Evolutionary conservation across 1,140 invertebrate genomes (phyloP).

Genomic region (Cardiocondyla obscurior): DNA sequence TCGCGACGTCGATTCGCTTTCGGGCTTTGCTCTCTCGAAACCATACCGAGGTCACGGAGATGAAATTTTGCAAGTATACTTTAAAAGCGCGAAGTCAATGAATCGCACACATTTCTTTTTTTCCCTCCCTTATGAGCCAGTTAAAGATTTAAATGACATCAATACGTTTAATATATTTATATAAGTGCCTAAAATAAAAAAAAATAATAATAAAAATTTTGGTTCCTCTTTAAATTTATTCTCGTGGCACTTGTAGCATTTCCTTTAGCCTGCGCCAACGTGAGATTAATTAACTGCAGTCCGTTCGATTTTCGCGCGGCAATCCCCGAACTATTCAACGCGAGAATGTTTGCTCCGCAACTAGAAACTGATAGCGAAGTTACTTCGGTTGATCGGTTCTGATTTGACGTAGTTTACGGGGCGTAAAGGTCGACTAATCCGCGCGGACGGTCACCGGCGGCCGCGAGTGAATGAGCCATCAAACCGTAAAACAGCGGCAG

Average conservation of each 20-base stretch:
- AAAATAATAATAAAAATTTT: too few species aligned
- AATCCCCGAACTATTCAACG: constrained; percentile 3
- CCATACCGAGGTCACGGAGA: background rate
- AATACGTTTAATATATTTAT: background rate
- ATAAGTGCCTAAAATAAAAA: too few species aligned
- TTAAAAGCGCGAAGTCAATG: background rate
- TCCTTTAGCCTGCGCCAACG: background rate
- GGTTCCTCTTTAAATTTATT: background rate
- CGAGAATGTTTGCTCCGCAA: constrained; percentile 5
- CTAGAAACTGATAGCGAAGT: constrained; percentile 23
- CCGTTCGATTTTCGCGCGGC: background rate
- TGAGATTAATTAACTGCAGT: background rate
- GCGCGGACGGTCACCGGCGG: background rate
- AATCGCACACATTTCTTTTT: background rate
- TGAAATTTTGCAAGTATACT: constrained; percentile 1
- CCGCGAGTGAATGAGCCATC: constrained; percentile 29
- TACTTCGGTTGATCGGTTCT: constrained; percentile 1
- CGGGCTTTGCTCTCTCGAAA: constrained; percentile 4
- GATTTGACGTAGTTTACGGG: constrained; percentile 29
- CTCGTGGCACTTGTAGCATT: background rate
- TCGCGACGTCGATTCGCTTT: constrained; percentile 1
- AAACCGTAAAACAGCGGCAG: constrained; percentile 33
- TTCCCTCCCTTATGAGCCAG: background rate
- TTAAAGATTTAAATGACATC: background rate
- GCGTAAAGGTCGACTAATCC: constrained; percentile 33